Percentiles rank a stretch among this genome's conserved stretches.
phyloP scores from a whole-genome alignment of 2,888 invertebrate genomes.

The Phalera bucephala region DNA sequence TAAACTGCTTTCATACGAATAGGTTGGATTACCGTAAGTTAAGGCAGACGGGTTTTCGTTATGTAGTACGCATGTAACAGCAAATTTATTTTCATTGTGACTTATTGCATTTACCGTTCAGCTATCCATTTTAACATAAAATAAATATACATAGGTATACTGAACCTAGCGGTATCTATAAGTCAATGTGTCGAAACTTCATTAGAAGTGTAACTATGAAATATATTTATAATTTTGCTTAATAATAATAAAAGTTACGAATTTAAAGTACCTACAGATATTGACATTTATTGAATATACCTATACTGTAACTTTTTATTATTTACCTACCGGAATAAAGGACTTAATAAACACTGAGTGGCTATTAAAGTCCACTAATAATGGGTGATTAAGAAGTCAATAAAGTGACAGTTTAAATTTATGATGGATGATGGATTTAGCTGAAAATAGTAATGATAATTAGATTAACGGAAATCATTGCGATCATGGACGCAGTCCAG shows the following conservation, averaged over 20 bases:
- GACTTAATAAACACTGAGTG: no score
- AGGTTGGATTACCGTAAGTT: slow-evolving; percentile 27
- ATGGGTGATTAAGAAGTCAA: no score
- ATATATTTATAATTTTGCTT: no score
- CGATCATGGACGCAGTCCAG: slow-evolving; percentile 33
- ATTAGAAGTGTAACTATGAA: no score
- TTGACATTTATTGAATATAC: no score
- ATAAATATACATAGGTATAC: slow-evolving; percentile 41
- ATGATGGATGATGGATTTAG: slow-evolving; percentile 2
- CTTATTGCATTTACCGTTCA: slow-evolving; percentile 55
- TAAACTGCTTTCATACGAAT: slow-evolving; percentile 28
- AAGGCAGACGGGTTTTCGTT: slow-evolving; percentile 31
- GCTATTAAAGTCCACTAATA: no score
- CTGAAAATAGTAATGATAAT: slow-evolving; percentile 10
- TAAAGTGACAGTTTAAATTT: neutral
- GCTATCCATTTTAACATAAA: slow-evolving; percentile 43
- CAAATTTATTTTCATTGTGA: slow-evolving; percentile 44
- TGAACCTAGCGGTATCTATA: slow-evolving; percentile 43
- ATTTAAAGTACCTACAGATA: no score
- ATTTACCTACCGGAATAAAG: no score
- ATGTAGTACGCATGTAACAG: slow-evolving; percentile 29
- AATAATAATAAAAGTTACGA: no score
- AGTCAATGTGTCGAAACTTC: no score
- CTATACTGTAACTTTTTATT: no score
- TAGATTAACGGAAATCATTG: slow-evolving; percentile 19